phyloP scores from a whole-genome alignment of 2,797 vertebrate genomes.

The Rhinichthys osculus region DNA sequence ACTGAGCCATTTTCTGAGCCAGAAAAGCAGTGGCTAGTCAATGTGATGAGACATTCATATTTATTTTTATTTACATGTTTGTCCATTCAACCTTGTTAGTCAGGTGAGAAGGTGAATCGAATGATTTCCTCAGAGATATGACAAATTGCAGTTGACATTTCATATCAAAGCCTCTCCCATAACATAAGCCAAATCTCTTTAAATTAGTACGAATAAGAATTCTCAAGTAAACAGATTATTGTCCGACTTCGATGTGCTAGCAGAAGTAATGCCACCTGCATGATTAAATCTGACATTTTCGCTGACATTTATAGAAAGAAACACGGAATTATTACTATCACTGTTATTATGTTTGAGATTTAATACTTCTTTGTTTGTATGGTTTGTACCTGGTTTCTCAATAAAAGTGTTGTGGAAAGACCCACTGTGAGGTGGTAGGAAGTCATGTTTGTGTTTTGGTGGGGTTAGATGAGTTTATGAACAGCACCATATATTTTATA shows the following conservation, averaged over 20 bases:
- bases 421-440: neutral
- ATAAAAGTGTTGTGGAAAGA: neutral
- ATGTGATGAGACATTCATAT: neutral
- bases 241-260: slow-evolving; percentile 4
- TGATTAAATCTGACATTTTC: slow-evolving; percentile 50
- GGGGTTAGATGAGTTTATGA: neutral
- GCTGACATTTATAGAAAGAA: slow-evolving; percentile 47
- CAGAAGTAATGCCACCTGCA: slow-evolving; percentile 34
- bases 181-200: slow-evolving; percentile 32
- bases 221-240: slow-evolving; percentile 48
- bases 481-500: neutral
- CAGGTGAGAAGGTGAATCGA: slow-evolving; percentile 38
- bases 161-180: slow-evolving; percentile 12
- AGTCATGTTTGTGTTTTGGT: neutral
- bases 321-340: slow-evolving; percentile 30
- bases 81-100: slow-evolving; percentile 39
- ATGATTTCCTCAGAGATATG: slow-evolving; percentile 37
- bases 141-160: slow-evolving; percentile 49
- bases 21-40: neutral
- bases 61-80: slow-evolving; percentile 12
- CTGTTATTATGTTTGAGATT: slow-evolving; percentile 19
- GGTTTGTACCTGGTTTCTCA: neutral
- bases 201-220: slow-evolving; percentile 42
- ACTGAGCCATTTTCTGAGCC: neutral
- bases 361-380: slow-evolving; percentile 31